Evolutionary conservation across 2,888 invertebrate species (phyloP).

Genomic region (Schizotus pectinicornis): DNA sequence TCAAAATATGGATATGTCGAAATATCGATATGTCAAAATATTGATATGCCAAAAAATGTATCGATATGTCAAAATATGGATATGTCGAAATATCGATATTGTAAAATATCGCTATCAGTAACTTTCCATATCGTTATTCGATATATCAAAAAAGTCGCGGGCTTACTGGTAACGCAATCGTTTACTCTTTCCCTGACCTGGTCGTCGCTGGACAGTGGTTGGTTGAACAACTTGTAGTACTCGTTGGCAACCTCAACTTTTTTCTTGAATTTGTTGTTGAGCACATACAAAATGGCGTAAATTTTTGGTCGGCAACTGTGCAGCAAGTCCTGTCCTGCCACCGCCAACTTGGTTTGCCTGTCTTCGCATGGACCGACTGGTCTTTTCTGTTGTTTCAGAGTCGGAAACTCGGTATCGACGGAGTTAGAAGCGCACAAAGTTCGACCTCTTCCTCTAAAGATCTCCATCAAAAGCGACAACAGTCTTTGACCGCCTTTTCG

Average conservation of each 20-base stretch:
- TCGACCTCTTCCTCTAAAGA: conserved; percentile 58
- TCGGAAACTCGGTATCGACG: not conserved
- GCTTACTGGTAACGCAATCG: not conserved
- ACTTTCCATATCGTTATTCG: too few relatives aligned
- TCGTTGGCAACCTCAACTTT: conserved; percentile 51
- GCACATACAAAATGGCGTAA: conserved; percentile 56
- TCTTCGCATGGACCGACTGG: conserved; percentile 6
- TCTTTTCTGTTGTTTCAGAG: not conserved
- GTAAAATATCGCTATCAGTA: too few relatives aligned
- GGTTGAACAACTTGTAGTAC: conserved; percentile 53
- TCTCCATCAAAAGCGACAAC: conserved; percentile 52
- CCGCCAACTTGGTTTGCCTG: not conserved
- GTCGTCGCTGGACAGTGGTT: conserved; percentile 50
- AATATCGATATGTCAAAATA: too few relatives aligned
- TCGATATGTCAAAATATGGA: too few relatives aligned
- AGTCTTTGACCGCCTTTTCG: conserved; percentile 50
- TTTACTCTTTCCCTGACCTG: conserved; percentile 41
- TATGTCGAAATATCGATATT: too few relatives aligned
- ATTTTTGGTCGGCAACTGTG: conserved; percentile 60
- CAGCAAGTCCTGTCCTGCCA: conserved; percentile 49
- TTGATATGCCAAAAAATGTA: too few relatives aligned
- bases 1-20: too few relatives aligned
- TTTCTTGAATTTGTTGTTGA: conserved; percentile 49
- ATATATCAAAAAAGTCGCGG: too few relatives aligned
- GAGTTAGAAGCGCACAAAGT: conserved; percentile 38